Evolutionary conservation across 2,888 invertebrate species (phyloP), one percentile per base, ranked within the genome.

Genomic region (Hydraecia micacea): DNA sequence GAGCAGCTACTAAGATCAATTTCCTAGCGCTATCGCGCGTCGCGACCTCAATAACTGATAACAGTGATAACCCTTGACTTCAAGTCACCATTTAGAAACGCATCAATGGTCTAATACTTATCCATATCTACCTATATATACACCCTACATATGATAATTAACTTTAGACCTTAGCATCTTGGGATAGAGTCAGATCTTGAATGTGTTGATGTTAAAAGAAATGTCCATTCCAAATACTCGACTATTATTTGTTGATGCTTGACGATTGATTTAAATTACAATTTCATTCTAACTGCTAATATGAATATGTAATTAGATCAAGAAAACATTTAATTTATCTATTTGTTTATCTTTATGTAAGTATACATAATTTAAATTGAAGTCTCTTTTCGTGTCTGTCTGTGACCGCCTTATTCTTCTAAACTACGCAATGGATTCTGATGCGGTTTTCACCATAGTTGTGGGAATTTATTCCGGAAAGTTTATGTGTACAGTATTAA

Each of bases 11-110:
- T 18, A 85, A 84, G 84, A 86, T 69, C 84, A 83, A 82, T 76
- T 85, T 74, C 83, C 83, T 86, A 77, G 32, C 72, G 73, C 28
- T 85, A 85, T 85, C 86, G 9, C 36, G 46, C 65, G 55, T 66
- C 86, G 74, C 62, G 84, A 66, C 84, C 84, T 83, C 73, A 85
- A 85, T 85, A 85, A 76, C 71, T 74, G 80, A 83, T 85, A 75
- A 60, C 36, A 49, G 1, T 36, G 75, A 75, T 75, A 80, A 76
- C 84, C 76, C 62, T 76, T 85, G 76, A 83, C 77, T 46, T 28
- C 52, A 68, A 83, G 75, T 74, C 80, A 85, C 83, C 74, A 79
- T 83, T 85, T 74, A 85, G 74, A 83, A 80, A 72, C 79, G 73
- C 83, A 85, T 86, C 73, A 86, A 74, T 85, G 77, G 74, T 76